These are phyloP conservation scores for Vultur gryphus DNA, from an alignment of 2,797 vertebrate genomes.

Conservation along the genomic window DNA sequence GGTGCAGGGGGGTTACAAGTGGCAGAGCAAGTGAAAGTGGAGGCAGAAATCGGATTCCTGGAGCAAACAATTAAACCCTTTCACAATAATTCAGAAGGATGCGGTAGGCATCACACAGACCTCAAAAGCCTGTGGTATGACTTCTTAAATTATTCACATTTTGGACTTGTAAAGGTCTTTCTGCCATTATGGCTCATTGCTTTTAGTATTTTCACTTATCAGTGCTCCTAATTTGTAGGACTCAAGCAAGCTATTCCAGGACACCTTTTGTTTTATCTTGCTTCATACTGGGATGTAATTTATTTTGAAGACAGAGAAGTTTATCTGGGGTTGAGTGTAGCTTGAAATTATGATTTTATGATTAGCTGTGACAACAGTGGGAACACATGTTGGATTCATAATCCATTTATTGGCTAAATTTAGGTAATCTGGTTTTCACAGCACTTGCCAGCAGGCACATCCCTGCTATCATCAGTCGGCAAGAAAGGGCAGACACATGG, in stretches of 20 bases:
- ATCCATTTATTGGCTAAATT: slow-evolving; percentile 61
- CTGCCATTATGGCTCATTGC: not conserved
- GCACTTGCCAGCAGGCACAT: slow-evolving; percentile 47
- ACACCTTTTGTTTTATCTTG: not conserved
- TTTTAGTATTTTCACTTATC: not conserved
- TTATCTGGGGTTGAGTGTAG: not conserved
- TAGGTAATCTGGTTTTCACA: slow-evolving; percentile 54
- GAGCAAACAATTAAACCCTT: not conserved
- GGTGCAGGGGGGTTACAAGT: not conserved
- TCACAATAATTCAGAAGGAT: not conserved
- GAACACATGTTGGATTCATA: slow-evolving; percentile 44
- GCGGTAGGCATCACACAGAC: not conserved
- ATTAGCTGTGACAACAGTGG: slow-evolving; percentile 39
- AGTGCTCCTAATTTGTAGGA: not conserved
- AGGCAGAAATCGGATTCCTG: not conserved
- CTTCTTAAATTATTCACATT: not conserved
- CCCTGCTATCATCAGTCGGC: not conserved
- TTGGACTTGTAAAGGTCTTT: not conserved
- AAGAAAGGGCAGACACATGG: not conserved
- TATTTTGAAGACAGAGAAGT: not conserved
- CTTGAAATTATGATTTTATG: slow-evolving; percentile 22
- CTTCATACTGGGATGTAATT: not conserved
- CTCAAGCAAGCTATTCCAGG: not conserved
- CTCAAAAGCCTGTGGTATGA: not conserved
- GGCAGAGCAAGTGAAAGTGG: not conserved